These are phyloP conservation scores for Ceratotherium simum DNA, from an alignment of 2,113 vertebrate genomes.

Conservation along the genomic window DNA sequence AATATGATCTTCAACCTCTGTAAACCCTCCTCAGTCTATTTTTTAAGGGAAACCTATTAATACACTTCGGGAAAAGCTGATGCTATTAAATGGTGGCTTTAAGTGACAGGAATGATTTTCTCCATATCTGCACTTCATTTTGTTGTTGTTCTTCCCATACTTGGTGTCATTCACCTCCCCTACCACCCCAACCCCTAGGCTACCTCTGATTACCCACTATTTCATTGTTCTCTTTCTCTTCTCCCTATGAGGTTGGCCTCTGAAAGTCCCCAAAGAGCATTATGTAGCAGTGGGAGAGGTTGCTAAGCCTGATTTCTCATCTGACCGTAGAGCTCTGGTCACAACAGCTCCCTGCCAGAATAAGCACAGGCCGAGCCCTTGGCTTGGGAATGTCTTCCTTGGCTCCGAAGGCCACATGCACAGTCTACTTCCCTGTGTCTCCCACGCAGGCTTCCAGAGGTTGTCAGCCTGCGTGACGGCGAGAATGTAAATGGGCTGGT, in stretches of 20 bases:
- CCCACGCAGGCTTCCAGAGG: neutral
- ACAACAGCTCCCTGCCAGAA: constrained; percentile 63
- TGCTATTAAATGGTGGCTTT: neutral
- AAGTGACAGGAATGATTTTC: neutral
- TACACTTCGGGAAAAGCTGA: neutral
- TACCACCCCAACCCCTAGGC: no score
- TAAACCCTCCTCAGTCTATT: neutral
- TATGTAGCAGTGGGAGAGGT: constrained; percentile 61
- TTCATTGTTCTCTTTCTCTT: neutral
- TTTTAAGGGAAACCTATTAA: neutral
- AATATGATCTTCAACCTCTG: neutral
- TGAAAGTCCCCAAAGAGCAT: neutral
- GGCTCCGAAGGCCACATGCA: rapidly evolving
- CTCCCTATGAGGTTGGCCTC: neutral
- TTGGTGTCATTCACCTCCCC: no score
- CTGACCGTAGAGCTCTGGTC: constrained; percentile 51
- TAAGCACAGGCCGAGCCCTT: neutral
- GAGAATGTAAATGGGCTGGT: neutral
- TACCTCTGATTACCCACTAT: neutral
- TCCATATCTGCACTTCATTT: neutral
- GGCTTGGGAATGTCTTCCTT: neutral
- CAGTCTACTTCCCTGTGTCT: no score
- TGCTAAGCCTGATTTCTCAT: constrained; percentile 46
- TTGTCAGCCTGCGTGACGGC: neutral
- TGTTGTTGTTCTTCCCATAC: neutral